phyloP scores from a whole-genome alignment of 2,888 invertebrate genomes.

The Macaria notata region DNA sequence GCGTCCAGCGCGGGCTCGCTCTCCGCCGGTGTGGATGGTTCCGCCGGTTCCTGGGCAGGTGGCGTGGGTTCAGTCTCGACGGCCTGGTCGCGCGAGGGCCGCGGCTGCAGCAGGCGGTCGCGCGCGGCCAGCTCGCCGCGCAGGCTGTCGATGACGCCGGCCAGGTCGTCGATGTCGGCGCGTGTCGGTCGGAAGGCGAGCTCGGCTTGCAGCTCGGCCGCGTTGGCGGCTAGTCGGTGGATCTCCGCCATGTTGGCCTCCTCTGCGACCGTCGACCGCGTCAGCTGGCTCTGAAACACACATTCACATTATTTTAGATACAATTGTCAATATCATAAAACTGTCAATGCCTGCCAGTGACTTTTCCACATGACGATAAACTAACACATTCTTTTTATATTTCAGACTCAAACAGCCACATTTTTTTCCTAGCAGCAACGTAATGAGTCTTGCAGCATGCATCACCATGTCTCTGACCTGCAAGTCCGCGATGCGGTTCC shows the following conservation, averaged over 20 bases:
- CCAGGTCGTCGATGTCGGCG: slow-evolving; percentile 80
- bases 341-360: too few species aligned
- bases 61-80: slow-evolving; percentile 37
- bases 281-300: slow-evolving; percentile 58
- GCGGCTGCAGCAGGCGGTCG: slow-evolving; percentile 45
- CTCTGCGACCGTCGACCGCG: slow-evolving; percentile 75
- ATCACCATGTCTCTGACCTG: slow-evolving; percentile 47
- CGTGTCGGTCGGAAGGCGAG: slow-evolving; percentile 82
- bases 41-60: slow-evolving; percentile 30
- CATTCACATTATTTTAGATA: too few species aligned
- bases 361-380: too few species aligned
- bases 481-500: slow-evolving; percentile 60
- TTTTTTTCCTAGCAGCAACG: too few species aligned
- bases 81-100: slow-evolving; percentile 37
- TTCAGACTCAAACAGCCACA: too few species aligned
- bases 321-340: too few species aligned
- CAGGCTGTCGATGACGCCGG: slow-evolving; percentile 61
- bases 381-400: too few species aligned
- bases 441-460: too few species aligned
- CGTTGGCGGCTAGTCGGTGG: slow-evolving; percentile 73
- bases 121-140: slow-evolving; percentile 54
- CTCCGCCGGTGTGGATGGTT: slow-evolving; percentile 35
- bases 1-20: slow-evolving; percentile 48
- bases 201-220: slow-evolving; percentile 81
- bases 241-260: slow-evolving; percentile 82